Base-by-base conservation (phyloP, 2,888 invertebrate species). In the Lycia hirtaria region DNA sequence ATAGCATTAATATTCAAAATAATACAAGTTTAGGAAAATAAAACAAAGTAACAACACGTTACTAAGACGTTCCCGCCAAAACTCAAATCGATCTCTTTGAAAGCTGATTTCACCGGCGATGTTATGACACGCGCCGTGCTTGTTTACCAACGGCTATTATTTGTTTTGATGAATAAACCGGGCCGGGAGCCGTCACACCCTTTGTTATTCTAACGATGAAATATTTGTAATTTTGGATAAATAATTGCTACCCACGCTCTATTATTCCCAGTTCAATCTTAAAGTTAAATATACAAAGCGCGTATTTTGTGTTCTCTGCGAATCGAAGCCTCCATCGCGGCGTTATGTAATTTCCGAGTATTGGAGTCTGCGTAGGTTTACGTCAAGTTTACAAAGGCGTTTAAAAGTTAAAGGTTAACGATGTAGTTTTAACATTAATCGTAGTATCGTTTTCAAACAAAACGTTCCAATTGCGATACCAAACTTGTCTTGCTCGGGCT, bases 381-480 rank as follows among this genome's bases (percentile, higher is more conserved):
- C 20, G n/a, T 37, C n/a, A n/a, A 20, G 5, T 9, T 17, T 10
- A 37, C 37, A 20, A 37, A 19, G 19, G 37, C 37, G 6, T 10
- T 10, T 2, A 19, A 37, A 37, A 12, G 20, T 10, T 2, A 19
- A 37, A 37, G 10, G 37, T 37, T 33, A 40, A 49, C 28, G 49
- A 49, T 9, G 5, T 28, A 30, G 37, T 38, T 49, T 38, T 30
- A 38, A 40, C 10, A 12, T 38, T 20, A 15, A 30, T 28, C 37
- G 19, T n/a, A 20, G 28, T 9, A 20, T 9, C 15, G 24, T 20
- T 26, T 22, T 33, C 15, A 33, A 22, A 50, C 41, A 50, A 41
- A 32, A n/a, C 15, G 33, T 41, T 32, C 35, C 15, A 41, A 33
- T 32, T 15, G 50, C 15, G 50, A 50, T 50, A 50, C 15, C 35